Conservation (phyloP, 2,888 invertebrate species). For the Sclerodermus sp. region DNA sequence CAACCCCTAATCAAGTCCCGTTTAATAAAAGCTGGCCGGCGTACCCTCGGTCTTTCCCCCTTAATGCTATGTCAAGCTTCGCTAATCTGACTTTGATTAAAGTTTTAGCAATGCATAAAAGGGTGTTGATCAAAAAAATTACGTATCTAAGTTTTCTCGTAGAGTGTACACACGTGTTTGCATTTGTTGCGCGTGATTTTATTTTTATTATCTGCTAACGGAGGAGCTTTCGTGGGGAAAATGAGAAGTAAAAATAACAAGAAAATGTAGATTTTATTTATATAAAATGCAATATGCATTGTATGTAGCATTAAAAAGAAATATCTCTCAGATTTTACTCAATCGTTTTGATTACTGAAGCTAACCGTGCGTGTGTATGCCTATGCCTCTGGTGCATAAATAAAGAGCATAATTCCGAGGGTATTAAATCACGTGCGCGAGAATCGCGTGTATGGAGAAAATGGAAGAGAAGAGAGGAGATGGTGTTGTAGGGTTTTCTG, state of each 20-base stretch:
- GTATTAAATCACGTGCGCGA: constrained; percentile 47
- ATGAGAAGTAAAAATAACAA: too few relatives aligned
- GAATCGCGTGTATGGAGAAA: constrained; percentile 33
- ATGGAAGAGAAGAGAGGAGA: neutral
- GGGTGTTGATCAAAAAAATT: constrained; percentile 29
- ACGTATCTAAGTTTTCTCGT: too few relatives aligned
- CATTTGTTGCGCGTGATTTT: too few relatives aligned
- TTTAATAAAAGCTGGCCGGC: constrained; percentile 45
- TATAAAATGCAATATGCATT: too few relatives aligned
- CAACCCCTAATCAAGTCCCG: constrained; percentile 49
- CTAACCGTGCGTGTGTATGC: constrained; percentile 22
- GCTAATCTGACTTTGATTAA: constrained; percentile 58
- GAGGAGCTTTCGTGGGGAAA: too few relatives aligned
- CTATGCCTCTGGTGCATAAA: constrained; percentile 46
- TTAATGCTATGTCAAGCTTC: constrained; percentile 20
- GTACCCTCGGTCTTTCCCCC: constrained; percentile 19
- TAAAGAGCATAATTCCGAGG: constrained; percentile 26
- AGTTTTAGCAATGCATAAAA: constrained; percentile 55
- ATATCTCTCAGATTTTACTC: too few relatives aligned
- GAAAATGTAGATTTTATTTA: too few relatives aligned
- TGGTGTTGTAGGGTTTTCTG: neutral
- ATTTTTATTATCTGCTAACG: too few relatives aligned
- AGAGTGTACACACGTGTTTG: too few relatives aligned
- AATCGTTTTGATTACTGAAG: too few relatives aligned
- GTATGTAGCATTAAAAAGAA: too few relatives aligned